These are phyloP conservation scores for Hippocampus mohnikei DNA, from an alignment of 2,113 vertebrate genomes.

Conservation along the genomic window DNA sequence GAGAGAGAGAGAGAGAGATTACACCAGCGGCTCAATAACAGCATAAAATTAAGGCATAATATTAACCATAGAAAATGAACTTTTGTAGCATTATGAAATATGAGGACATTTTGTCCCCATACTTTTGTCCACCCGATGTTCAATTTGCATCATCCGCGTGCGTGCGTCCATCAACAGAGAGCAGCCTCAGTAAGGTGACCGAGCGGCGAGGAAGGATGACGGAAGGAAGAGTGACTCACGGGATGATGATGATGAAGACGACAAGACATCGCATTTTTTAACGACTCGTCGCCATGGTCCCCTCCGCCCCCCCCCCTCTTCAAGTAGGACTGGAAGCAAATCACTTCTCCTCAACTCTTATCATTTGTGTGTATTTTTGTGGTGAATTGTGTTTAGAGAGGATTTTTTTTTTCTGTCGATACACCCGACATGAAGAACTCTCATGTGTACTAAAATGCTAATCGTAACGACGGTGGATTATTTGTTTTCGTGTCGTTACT, in stretches of 20 bases:
- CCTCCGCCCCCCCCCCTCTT: background rate
- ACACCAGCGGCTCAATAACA: background rate
- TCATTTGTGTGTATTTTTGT: background rate
- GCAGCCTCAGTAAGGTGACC: conserved; percentile 60
- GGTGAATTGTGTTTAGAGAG: background rate
- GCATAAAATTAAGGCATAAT: background rate
- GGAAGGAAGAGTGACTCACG: conserved; percentile 57
- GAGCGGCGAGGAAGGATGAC: conserved; percentile 25
- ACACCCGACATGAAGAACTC: background rate
- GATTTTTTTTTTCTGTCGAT: background rate
- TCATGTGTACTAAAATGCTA: background rate
- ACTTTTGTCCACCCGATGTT: background rate
- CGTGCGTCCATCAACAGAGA: conserved; percentile 52
- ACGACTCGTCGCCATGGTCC: too few relatives aligned
- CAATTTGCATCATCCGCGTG: background rate
- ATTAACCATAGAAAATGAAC: background rate
- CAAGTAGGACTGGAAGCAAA: background rate
- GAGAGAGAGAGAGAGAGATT: background rate
- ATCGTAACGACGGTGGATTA: background rate
- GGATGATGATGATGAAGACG: conserved; percentile 29
- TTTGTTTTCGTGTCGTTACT: background rate
- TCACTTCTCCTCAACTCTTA: background rate
- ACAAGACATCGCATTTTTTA: conserved; percentile 3
- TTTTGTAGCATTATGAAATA: background rate
- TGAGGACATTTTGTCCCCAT: background rate